Base-by-base conservation (phyloP, 2,888 invertebrate species). In the Eucera pruinosa region DNA sequence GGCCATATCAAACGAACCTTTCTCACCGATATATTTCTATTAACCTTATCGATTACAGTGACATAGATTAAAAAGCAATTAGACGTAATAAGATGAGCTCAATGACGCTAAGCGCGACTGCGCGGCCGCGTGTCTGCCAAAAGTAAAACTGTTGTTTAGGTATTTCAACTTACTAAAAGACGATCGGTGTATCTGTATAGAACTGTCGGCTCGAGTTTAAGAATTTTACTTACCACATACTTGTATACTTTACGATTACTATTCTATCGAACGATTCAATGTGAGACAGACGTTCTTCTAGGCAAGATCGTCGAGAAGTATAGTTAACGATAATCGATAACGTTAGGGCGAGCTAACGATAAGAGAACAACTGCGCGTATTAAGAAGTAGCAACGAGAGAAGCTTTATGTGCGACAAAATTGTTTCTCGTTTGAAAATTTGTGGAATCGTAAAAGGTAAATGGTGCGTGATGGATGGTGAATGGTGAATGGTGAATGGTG, bases 21-120 rank as follows among this genome's bases (percentile, higher is more conserved):
- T 77, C 78, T 79, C 85, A 83, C 78, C 80, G 71, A 85, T 80
- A 79, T 85, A 79, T 86, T n/a, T 88, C 83, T 85, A 79, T 83
- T 87, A 83, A 82, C 81, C 81, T 86, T 78, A 85, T n/a, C 81
- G 75, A 87, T 78, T 83, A 69, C 85, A 87, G 86, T 79, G 79
- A 70, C 82, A 83, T 82, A 85, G 81, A 86, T 83, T 57, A 52
- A 48, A 80, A 83, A 83, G 81, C 84, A 87, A 89, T 78, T 89
- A 89, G 88, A 82, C 87, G 81, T 88, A 87, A 88, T 88, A 89
- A 89, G 87, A 89, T 89, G 89, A 88, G 90, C 90, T 90, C 90
- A 91, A 90, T 89, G 89, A 91, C 90, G 88, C 87, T 87, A 89
- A 90, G 88, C 86, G 82, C 89, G 88, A 89, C 83, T 85, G 89